A percentile compares a stretch with the other conserved stretches of the same genome.
Evolutionary conservation across 2,888 invertebrate species (phyloP).

Genomic region (Cephus spinipes): DNA sequence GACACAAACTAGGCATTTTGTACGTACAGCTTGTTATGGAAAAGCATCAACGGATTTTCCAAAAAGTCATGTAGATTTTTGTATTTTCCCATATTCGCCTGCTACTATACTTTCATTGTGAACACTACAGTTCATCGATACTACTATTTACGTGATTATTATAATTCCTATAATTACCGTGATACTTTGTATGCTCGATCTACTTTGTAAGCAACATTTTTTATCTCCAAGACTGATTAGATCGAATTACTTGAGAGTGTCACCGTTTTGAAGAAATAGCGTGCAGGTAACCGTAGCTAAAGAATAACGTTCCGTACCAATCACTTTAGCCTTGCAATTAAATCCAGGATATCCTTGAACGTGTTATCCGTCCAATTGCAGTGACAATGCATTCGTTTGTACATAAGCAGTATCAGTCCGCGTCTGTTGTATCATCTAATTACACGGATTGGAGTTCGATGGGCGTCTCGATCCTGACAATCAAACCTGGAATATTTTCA

Average conservation of each 20-base stretch:
- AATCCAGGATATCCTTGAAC: not conserved
- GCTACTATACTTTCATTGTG: not conserved
- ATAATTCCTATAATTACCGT: not conserved
- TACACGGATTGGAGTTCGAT: not conserved
- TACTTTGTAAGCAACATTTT: not conserved
- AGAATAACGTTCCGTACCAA: not conserved
- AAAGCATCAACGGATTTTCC: not conserved
- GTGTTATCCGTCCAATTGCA: not conserved
- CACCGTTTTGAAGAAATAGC: not conserved
- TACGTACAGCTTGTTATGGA: not conserved
- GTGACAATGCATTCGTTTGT: not conserved
- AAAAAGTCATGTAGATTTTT: not conserved
- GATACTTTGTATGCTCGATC: not conserved
- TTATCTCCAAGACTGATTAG: not conserved
- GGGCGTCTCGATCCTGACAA: not conserved
- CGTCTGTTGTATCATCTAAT: not conserved
- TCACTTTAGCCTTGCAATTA: not conserved
- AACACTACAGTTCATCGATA: not conserved
- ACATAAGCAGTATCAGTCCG: not conserved
- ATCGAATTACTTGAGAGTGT: not conserved
- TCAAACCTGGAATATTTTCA: not conserved
- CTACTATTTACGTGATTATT: not conserved
- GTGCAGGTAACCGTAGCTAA: not conserved
- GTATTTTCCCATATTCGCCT: not conserved
- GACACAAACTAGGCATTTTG: constrained; percentile 55